phyloP scores from a whole-genome alignment of 2,888 invertebrate species.

The Nomada lathburiana region DNA sequence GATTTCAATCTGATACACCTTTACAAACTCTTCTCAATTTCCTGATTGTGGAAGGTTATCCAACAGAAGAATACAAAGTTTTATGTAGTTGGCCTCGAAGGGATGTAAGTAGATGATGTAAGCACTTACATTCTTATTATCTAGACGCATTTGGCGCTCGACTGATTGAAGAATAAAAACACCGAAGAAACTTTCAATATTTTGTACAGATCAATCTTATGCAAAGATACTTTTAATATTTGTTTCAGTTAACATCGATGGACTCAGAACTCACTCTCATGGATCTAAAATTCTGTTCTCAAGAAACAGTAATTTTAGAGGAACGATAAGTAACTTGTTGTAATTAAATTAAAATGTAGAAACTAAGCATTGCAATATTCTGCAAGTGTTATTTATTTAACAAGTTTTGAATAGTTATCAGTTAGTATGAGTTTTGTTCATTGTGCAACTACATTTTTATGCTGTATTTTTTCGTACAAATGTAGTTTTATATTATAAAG shows the following conservation, averaged over 20 bases:
- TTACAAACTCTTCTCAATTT: constrained; percentile 93
- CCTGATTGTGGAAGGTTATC: constrained; percentile 95
- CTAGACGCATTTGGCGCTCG: constrained; percentile 46
- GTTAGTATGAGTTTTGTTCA: constrained; percentile 72
- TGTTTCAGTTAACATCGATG: constrained; percentile 90
- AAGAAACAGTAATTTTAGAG: constrained; percentile 97
- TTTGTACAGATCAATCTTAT: background rate
- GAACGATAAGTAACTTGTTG: constrained; percentile 90
- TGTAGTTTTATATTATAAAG: constrained; percentile 79
- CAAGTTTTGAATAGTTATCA: constrained; percentile 78
- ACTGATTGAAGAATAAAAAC: constrained; percentile 7
- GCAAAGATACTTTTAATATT: constrained; percentile 34
- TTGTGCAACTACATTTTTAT: constrained; percentile 77
- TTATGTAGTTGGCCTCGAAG: constrained; percentile 97
- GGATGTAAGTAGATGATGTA: constrained; percentile 91
- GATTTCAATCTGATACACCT: constrained; percentile 88
- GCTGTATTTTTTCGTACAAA: constrained; percentile 75
- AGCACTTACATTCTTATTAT: constrained; percentile 69
- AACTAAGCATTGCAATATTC: constrained; percentile 80
- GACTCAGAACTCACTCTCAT: constrained; percentile 91
- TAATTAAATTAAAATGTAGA: constrained; percentile 75
- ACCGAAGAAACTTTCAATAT: background rate
- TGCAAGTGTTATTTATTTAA: constrained; percentile 83
- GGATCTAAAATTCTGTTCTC: constrained; percentile 94
- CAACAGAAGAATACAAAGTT: constrained; percentile 94